These are phyloP conservation scores for Bemisia tabaci DNA, from an alignment of 1,140 invertebrate genomes.

Conservation along the genomic window DNA sequence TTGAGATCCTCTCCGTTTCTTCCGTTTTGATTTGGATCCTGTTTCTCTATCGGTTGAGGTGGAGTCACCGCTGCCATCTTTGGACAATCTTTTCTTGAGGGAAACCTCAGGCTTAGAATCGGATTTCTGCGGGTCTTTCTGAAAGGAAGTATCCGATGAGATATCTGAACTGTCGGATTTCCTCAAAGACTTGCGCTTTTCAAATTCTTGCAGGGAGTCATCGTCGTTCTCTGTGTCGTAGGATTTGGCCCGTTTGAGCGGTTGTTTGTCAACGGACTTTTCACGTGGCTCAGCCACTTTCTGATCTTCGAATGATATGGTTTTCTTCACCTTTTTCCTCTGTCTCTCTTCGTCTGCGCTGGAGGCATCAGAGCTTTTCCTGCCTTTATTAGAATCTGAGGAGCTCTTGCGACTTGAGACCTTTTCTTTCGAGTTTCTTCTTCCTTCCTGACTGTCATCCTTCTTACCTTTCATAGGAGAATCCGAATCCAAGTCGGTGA, in stretches of 20 bases:
- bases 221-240: constrained; percentile 23
- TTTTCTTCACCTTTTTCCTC: neutral
- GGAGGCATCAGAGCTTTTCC: constrained; percentile 8
- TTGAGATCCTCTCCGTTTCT: constrained; percentile 2
- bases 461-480: neutral
- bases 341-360: constrained; percentile 3
- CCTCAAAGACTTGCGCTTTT: constrained; percentile 17
- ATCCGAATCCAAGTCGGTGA: neutral
- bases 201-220: constrained; percentile 23
- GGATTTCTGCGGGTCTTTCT: neutral
- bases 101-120: constrained; percentile 20
- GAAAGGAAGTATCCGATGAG: neutral
- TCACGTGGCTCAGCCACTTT: constrained; percentile 1
- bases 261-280: neutral
- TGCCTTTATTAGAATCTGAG: too few species aligned
- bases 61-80: neutral
- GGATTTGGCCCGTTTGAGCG: constrained; percentile 6
- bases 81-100: constrained; percentile 13
- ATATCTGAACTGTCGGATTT: constrained; percentile 15
- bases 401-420: neutral
- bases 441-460: neutral
- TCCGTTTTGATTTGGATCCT: neutral
- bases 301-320: constrained; percentile 7
- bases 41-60: neutral
- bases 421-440: neutral